phyloP scores from a whole-genome alignment of 2,888 invertebrate genomes.

The Xestia rhomboidea region DNA sequence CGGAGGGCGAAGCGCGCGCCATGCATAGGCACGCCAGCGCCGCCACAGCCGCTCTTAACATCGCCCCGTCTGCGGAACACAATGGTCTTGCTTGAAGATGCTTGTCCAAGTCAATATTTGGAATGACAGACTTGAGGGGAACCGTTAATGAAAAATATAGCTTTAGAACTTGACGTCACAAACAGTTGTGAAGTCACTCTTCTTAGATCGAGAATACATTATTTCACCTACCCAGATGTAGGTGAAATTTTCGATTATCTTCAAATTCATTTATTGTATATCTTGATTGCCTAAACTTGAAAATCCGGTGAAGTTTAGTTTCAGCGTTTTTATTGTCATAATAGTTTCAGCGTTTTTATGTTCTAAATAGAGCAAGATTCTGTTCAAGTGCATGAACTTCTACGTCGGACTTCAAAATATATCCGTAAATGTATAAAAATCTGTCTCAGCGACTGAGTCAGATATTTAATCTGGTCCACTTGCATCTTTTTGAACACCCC shows the following conservation, averaged over 20 bases:
- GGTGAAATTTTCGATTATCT: too few relatives aligned
- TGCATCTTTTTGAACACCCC: slow-evolving; percentile 8
- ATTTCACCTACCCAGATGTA: too few relatives aligned
- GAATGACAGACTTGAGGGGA: slow-evolving; percentile 26
- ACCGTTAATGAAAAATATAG: slow-evolving; percentile 37
- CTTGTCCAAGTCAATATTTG: slow-evolving; percentile 51
- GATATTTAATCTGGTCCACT: slow-evolving; percentile 10
- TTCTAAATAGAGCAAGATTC: neutral
- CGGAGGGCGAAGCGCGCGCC: slow-evolving; percentile 87
- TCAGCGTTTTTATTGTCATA: too few relatives aligned
- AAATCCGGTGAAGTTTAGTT: too few relatives aligned
- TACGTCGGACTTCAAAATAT: too few relatives aligned
- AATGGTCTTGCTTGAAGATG: slow-evolving; percentile 43
- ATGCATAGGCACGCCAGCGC: slow-evolving; percentile 89
- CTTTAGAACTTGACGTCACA: neutral
- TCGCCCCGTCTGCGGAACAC: slow-evolving; percentile 84
- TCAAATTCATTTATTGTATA: too few relatives aligned
- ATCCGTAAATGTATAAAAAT: neutral
- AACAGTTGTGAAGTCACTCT: neutral
- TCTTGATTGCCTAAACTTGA: too few relatives aligned
- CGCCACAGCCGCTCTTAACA: slow-evolving; percentile 86
- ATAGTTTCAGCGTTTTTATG: too few relatives aligned
- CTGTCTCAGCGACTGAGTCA: neutral
- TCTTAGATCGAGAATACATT: neutral
- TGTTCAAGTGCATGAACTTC: neutral